Evolutionary conservation across 1,140 invertebrate species (phyloP).

Genomic region (Polypedilum vanderplanki): DNA sequence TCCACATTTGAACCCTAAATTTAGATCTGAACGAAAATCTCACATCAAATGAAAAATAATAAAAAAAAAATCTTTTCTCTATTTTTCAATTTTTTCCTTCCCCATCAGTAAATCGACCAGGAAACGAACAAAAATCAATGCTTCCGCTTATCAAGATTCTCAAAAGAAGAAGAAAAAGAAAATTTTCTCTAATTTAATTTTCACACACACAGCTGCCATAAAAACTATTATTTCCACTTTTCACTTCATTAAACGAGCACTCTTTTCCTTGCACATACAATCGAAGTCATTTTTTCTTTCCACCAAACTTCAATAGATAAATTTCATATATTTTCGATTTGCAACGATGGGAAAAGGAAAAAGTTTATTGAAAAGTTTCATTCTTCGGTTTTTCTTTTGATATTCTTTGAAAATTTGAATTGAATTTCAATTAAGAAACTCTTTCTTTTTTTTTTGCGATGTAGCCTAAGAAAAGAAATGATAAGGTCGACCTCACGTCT

Average conservation of each 20-base stretch:
- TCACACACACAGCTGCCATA: neutral
- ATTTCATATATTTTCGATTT: neutral
- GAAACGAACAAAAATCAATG: too few species aligned
- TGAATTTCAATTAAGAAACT: neutral
- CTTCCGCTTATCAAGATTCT: too few species aligned
- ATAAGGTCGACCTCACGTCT: constrained; percentile 9
- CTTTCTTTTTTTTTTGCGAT: neutral
- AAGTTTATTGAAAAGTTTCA: constrained; percentile 2
- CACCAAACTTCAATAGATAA: neutral
- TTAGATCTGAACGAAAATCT: too few species aligned
- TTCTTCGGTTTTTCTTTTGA: neutral
- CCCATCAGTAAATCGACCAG: too few species aligned
- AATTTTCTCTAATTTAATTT: too few species aligned
- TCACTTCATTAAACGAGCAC: constrained; percentile 10
- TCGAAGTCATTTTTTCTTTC: neutral
- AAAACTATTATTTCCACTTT: constrained; percentile 19
- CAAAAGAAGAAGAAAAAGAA: too few species aligned
- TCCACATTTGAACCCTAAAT: too few species aligned
- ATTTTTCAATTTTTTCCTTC: too few species aligned
- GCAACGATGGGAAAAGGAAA: neutral
- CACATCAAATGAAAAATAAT: too few species aligned
- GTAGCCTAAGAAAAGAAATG: neutral
- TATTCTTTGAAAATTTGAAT: constrained; percentile 1
- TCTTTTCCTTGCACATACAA: neutral
- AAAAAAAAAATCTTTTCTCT: too few species aligned